Percentiles rank a stretch among this genome's conserved stretches.
These are phyloP conservation scores for Lysiphlebus fabarum DNA, from an alignment of 1,140 invertebrate genomes.

Conservation along the genomic window DNA sequence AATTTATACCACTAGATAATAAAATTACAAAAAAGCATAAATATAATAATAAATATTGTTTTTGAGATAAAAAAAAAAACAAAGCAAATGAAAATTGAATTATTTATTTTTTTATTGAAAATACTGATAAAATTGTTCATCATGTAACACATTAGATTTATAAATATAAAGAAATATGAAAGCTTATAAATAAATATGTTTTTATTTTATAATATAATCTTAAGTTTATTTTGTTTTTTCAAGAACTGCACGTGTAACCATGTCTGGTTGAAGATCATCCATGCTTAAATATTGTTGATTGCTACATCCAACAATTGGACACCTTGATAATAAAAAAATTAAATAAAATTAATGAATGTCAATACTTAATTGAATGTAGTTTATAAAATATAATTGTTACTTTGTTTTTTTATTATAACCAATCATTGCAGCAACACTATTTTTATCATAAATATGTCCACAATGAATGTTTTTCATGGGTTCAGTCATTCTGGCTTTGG, in stretches of 20 bases:
- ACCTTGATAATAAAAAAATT: constrained; percentile 35
- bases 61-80: too few species aligned
- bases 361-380: constrained; percentile 1
- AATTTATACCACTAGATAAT: too few species aligned
- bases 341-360: not conserved
- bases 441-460: constrained; percentile 58
- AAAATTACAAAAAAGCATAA: too few species aligned
- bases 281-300: constrained; percentile 34
- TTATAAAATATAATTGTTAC: constrained; percentile 31
- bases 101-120: too few species aligned
- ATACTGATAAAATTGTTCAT: too few species aligned
- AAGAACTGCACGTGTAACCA: constrained; percentile 36
- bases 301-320: constrained; percentile 46
- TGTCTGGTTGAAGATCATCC: constrained; percentile 32
- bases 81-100: too few species aligned
- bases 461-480: constrained; percentile 58
- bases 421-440: constrained; percentile 49
- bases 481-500: constrained; percentile 53
- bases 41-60: too few species aligned
- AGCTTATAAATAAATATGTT: too few species aligned
- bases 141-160: too few species aligned
- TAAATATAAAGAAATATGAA: too few species aligned
- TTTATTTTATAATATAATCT: too few species aligned
- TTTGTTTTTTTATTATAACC: constrained; percentile 44
- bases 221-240: constrained; percentile 16